Conservation (phyloP, 1,140 invertebrate species). For the Spodoptera frugiperda region DNA sequence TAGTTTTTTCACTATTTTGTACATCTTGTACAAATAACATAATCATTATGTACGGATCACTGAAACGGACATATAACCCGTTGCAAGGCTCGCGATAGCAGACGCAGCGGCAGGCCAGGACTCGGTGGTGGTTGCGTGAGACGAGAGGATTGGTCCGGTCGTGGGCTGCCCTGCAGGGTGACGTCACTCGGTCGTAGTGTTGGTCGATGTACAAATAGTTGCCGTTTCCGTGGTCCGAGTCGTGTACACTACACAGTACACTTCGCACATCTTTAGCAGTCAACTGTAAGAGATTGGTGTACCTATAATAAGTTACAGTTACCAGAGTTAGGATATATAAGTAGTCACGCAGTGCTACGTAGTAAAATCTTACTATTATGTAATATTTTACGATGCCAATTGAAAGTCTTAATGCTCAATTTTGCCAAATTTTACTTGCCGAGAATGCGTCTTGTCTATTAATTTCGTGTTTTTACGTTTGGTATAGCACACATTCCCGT, state of each 20-base stretch:
- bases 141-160: not conserved
- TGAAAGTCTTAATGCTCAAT: constrained; percentile 84
- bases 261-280: constrained; percentile 58
- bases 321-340: constrained; percentile 80
- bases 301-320: constrained; percentile 82
- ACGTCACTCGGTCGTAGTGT: not conserved
- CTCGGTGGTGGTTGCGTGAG: not conserved
- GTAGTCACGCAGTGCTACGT: constrained; percentile 75
- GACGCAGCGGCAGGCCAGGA: not conserved
- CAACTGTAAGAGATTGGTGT: constrained; percentile 64
- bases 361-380: constrained; percentile 71
- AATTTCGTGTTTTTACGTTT: constrained; percentile 65
- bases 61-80: constrained; percentile 28
- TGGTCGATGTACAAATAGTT: constrained; percentile 39
- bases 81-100: not conserved
- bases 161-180: not conserved
- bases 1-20: constrained; percentile 63
- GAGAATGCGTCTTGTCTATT: constrained; percentile 79
- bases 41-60: constrained; percentile 48
- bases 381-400: constrained; percentile 79
- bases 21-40: constrained; percentile 53
- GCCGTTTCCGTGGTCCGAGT: constrained; percentile 47
- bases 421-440: constrained; percentile 86
- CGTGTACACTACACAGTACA: constrained; percentile 59
- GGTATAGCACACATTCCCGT: constrained; percentile 63